Evolutionary conservation across 2,113 vertebrate species (phyloP).

Genomic region (Callipepla squamata): DNA sequence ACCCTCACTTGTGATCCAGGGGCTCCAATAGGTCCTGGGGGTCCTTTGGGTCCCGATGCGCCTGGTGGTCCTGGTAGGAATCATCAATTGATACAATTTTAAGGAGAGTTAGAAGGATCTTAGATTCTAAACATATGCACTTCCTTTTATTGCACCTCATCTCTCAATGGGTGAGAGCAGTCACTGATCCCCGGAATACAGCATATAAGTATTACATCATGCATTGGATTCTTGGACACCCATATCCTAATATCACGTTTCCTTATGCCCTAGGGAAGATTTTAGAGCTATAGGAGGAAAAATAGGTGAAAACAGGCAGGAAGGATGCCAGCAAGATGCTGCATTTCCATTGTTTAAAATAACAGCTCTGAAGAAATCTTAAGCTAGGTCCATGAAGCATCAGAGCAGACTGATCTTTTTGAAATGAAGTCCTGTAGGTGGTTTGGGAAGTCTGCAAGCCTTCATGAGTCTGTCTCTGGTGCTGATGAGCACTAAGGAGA

Average conservation of each 20-base stretch:
- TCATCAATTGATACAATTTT: neutral
- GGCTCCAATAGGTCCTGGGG: slow-evolving; percentile 80
- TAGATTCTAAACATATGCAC: neutral
- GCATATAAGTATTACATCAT: neutral
- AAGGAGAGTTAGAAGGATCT: neutral
- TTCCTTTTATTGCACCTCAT: neutral
- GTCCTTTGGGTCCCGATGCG: slow-evolving; percentile 83
- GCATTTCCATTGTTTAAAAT: neutral
- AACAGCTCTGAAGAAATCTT: neutral
- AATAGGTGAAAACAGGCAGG: neutral
- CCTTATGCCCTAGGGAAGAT: neutral
- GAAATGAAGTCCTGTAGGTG: neutral
- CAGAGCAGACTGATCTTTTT: neutral
- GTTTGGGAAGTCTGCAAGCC: neutral
- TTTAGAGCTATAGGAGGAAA: neutral
- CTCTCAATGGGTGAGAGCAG: neutral
- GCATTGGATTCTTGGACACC: neutral
- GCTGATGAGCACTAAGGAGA: neutral
- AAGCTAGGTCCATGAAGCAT: neutral
- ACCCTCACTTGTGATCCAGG: slow-evolving; percentile 87
- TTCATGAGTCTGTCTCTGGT: neutral
- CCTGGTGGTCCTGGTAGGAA: slow-evolving; percentile 79
- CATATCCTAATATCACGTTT: neutral
- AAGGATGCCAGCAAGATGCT: neutral
- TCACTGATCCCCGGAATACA: neutral